Evolutionary conservation across 2,113 vertebrate genomes (phyloP).

Genomic region (Piprites chloris): DNA sequence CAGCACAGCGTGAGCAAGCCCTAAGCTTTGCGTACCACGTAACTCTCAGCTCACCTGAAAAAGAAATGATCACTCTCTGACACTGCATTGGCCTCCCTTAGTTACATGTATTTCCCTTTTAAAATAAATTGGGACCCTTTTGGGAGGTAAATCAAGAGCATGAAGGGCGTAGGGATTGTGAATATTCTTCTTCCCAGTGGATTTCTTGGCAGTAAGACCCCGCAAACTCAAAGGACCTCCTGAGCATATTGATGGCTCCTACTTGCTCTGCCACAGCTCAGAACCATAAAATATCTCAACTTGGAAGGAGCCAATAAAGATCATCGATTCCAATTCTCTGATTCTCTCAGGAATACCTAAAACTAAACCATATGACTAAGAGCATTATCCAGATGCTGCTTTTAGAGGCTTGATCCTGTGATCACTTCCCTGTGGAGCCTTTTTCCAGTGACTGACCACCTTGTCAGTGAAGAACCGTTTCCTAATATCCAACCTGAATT

Average conservation of each 20-base stretch:
- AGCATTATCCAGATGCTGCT: not conserved
- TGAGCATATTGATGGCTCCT: not conserved
- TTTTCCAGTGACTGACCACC: not conserved
- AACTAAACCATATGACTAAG: not conserved
- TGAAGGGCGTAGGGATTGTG: rapidly evolving
- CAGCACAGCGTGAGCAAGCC: not conserved
- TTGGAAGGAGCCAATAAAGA: not conserved
- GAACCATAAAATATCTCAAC: not conserved
- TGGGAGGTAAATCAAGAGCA: not conserved
- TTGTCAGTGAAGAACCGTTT: not conserved
- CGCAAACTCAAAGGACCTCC: not conserved
- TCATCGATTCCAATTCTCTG: rapidly evolving
- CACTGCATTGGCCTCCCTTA: not conserved
- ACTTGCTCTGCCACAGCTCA: not conserved
- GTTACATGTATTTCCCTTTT: not conserved
- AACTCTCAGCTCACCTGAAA: not conserved
- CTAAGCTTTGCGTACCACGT: not conserved
- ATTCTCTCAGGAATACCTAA: not conserved
- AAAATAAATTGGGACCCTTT: not conserved
- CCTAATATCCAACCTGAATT: not conserved
- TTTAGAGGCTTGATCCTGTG: not conserved
- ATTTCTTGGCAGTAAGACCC: not conserved
- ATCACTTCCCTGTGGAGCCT: not conserved
- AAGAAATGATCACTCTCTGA: not conserved
- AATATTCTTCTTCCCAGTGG: not conserved